Evolutionary conservation across 1,140 invertebrate species (phyloP).

Genomic region (Holcopasites calliopsidis): DNA sequence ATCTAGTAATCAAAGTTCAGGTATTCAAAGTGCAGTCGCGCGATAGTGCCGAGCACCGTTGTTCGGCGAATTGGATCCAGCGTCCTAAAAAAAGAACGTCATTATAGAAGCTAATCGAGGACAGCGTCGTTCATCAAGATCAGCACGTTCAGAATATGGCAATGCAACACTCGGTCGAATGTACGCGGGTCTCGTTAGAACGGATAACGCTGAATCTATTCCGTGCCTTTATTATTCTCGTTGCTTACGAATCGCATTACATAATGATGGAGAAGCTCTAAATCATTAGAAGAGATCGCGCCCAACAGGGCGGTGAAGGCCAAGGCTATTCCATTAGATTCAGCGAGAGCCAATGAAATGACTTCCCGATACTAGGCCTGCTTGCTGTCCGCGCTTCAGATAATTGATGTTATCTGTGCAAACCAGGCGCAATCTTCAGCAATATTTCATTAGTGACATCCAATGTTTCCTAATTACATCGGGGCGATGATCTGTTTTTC

Average conservation of each 20-base stretch:
- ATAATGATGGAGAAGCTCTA: not conserved
- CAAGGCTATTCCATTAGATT: constrained; percentile 8
- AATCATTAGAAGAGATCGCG: not conserved
- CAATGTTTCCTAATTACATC: constrained; percentile 32
- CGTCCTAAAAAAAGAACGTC: not conserved
- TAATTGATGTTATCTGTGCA: constrained; percentile 57
- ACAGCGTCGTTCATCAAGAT: constrained; percentile 11
- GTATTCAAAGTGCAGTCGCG: not conserved
- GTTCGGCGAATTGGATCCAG: not conserved
- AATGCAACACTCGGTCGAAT: not conserved
- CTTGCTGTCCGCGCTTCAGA: constrained; percentile 15
- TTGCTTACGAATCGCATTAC: not conserved
- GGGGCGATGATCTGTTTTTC: constrained; percentile 18
- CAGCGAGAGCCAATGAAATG: constrained; percentile 37
- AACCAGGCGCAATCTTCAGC: constrained; percentile 35
- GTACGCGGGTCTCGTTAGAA: not conserved
- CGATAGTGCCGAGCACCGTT: not conserved
- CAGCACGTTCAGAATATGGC: constrained; percentile 9
- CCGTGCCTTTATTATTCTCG: not conserved
- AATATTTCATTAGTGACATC: constrained; percentile 47
- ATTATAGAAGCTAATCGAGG: constrained; percentile 26
- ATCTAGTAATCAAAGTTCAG: not conserved
- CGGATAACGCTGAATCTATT: not conserved
- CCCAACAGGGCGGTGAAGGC: not conserved
- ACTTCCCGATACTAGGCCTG: constrained; percentile 52